A percentile compares a stretch with the other conserved stretches of the same genome.
Evolutionary conservation across 2,797 vertebrate genomes (phyloP).

Genomic region (Gallirallus australis): DNA sequence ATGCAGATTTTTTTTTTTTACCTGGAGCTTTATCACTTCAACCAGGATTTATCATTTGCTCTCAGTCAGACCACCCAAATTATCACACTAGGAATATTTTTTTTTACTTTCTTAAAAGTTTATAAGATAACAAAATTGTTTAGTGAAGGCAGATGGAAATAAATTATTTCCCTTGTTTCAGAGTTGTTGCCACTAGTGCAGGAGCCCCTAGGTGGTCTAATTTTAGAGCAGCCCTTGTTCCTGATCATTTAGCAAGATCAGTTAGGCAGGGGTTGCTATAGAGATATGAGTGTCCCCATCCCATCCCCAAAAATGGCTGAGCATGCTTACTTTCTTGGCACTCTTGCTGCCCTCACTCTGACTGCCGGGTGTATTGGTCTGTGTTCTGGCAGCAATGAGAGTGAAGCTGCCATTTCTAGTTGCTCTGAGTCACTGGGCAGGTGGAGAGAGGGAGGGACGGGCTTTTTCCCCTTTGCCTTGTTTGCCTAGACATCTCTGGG

Average conservation of each 20-base stretch:
- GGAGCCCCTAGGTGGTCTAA: not conserved
- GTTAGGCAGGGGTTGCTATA: not conserved
- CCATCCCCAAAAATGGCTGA: not conserved
- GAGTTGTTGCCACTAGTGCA: not conserved
- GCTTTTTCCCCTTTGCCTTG: slow-evolving; percentile 55
- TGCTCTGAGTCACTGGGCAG: slow-evolving; percentile 61
- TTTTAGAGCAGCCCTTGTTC: not conserved
- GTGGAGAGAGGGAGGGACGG: slow-evolving; percentile 36
- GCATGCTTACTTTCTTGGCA: slow-evolving; percentile 28
- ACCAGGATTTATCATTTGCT: slow-evolving; percentile 30
- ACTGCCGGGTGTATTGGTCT: not conserved
- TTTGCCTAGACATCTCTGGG: slow-evolving; percentile 56
- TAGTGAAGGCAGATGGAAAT: not conserved
- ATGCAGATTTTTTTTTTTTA: not conserved
- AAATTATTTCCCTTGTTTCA: not conserved
- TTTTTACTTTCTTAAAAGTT: not conserved
- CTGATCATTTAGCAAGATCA: not conserved
- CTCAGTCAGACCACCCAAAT: not conserved
- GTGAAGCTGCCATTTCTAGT: slow-evolving; percentile 58
- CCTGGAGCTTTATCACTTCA: slow-evolving; percentile 38
- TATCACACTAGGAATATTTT: not conserved
- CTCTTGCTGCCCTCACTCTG: not conserved
- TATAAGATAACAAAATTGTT: not conserved
- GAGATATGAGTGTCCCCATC: not conserved
- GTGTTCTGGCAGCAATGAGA: not conserved